Evolutionary conservation across 2,888 invertebrate genomes (phyloP).

Genomic region (Drosophila austrosaltans): DNA sequence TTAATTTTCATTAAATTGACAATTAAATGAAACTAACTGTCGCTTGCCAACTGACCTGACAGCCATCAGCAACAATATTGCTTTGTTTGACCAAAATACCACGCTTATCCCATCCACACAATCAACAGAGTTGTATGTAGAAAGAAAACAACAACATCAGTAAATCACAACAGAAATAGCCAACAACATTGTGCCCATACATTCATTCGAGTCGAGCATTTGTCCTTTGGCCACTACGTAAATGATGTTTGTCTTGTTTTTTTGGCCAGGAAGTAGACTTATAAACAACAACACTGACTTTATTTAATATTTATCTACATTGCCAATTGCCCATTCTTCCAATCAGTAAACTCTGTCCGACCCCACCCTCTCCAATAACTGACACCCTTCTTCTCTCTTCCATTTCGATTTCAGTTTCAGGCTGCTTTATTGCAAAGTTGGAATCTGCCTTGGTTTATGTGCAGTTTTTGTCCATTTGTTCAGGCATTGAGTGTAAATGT

Average conservation of each 20-base stretch:
- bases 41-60: constrained; percentile 32
- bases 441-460: constrained; percentile 94
- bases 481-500: constrained; percentile 94
- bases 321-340: not conserved
- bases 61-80: constrained; percentile 28
- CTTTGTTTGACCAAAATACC: not conserved
- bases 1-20: constrained; percentile 51
- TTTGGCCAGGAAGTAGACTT: not conserved
- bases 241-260: constrained; percentile 4
- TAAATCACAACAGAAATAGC: constrained; percentile 14
- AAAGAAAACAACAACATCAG: constrained; percentile 14
- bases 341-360: not conserved
- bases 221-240: constrained; percentile 3
- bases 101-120: constrained; percentile 10
- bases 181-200: constrained; percentile 3
- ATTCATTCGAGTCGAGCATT: not conserved
- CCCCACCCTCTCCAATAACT: not conserved
- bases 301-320: constrained; percentile 3
- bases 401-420: constrained; percentile 87
- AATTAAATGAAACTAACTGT: constrained; percentile 42
- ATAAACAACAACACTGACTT: not conserved
- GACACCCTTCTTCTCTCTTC: not conserved
- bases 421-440: constrained; percentile 94
- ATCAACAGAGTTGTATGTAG: not conserved
- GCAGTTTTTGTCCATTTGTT: constrained; percentile 94